Base-by-base conservation (phyloP, 2,888 invertebrate species). In the Drosophila putrida region DNA sequence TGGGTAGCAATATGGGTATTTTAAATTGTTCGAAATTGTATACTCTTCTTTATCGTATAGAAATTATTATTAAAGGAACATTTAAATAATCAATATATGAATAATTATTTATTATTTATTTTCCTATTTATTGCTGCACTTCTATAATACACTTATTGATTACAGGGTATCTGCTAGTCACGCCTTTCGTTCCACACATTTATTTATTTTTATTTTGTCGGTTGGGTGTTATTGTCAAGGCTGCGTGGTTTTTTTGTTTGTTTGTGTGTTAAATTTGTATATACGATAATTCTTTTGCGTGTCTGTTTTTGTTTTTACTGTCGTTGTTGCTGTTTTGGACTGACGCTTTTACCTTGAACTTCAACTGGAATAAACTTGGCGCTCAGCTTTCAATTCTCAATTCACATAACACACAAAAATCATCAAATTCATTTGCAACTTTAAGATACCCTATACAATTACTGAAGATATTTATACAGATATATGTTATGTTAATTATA, bases 321-420 rank as follows among this genome's bases (percentile, higher is more conserved):
- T 59, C 61, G 13, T 55, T 75, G 59, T 41, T 71, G 38, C 61
- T 77, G 75, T 58, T 58, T 74, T 76, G 59, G 69, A 80, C 77
- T 66, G 68, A 46, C 50, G 75, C 60, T 79, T 61, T 88, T 71
- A 80, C 85, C 85, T 88, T 85, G 85, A 85, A 85, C 85, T 85
- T 85, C 87, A 86, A 85, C 88, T 88, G 79, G 61, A 88, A 85
- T 88, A 81, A 86, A 86, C 83, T 88, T 72, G 78, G 64, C 63
- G 77, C 74, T 75, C 76, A 75, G 75, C 63, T 71, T 54, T 54
- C 49, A 66, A 71, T 55, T 62, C 60, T 28, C 25, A 62, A 43
- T 65, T 70, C 75, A 41, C 28, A 49, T 44, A 43, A 49, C n/a
- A 49, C 25, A 39, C 9, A 54, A 46, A 55, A 61, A 43, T 51